Evolutionary conservation across 2,888 invertebrate genomes (phyloP), one percentile per base, ranked within the genome.

Genomic region (Sphaeridia pumilis): DNA sequence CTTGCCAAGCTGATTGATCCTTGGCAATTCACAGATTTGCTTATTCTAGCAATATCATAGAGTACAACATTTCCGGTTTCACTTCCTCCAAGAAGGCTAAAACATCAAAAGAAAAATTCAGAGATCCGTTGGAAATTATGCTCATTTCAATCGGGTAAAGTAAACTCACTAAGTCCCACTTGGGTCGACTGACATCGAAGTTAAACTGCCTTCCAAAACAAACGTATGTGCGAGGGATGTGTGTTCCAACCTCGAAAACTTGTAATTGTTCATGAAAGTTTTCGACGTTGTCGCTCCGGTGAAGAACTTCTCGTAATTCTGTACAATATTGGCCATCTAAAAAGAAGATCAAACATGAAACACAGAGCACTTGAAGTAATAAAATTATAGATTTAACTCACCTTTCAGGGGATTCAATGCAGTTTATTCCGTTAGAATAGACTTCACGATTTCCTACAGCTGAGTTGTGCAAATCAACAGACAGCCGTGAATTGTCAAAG

Each of bases 31-130:
- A 27, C 42, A 7, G 52, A 52, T 31, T 46, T 52, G n/a, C 31
- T 47, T 17, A 52, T 52, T 42, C 21, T 28, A n/a, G 52, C 47
- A n/a, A 52, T 34, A 42, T 52, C 52, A 28, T 47, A 52, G 4
- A 52, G 22, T 14, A 52, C 47, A 12, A 52, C 46, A 21, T 47
- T 20, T 10, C 52, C 52, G 25, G 46, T 47, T 25, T 52, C 47
- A 26, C 47, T 47, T 20, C 52, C 52, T 1, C 52, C 52, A 4
- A 52, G 24, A n/a, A 52, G 28, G 21, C 52, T 52, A 27, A 24
- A 14, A 22, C 22, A 24, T 7, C 14, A 21, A 17, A 17, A 47
- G 31, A 17, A 28, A 46, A 4, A 46, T 4, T n/a, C 28, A n/a
- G 14, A 26, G 25, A 12, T 17, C 14, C 31, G 22, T 14, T 45